Evolutionary conservation across 2,888 invertebrate genomes (phyloP).

Genomic region (Philaethria dido): DNA sequence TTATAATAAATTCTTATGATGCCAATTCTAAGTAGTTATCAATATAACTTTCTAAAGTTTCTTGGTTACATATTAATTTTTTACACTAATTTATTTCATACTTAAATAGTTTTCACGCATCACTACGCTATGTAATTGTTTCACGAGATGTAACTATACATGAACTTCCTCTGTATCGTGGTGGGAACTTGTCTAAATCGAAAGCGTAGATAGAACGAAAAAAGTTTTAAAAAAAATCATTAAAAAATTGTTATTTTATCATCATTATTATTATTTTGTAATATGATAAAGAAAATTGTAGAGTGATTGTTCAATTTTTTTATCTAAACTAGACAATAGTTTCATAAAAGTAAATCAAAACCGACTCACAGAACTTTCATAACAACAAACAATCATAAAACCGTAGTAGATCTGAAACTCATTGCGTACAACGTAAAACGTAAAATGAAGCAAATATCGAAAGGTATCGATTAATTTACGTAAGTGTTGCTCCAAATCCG

Average conservation of each 20-base stretch:
- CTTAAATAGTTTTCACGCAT: slow-evolving; percentile 5
- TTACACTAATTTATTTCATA: slow-evolving; percentile 2
- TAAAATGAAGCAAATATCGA: slow-evolving; percentile 24
- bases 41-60: background rate
- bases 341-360: background rate
- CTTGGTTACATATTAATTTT: background rate
- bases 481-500: slow-evolving; percentile 27
- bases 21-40: background rate
- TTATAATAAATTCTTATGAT: background rate
- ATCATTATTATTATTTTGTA: too few species aligned
- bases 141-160: background rate
- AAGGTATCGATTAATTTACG: slow-evolving; percentile 38
- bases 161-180: too few species aligned
- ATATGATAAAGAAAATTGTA: too few species aligned
- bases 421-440: slow-evolving; percentile 2
- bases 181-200: background rate
- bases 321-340: background rate
- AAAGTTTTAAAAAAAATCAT: too few species aligned
- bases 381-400: background rate
- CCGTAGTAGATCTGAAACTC: background rate
- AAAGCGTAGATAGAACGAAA: background rate
- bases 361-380: background rate
- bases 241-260: too few species aligned
- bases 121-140: background rate
- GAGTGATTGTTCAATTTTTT: too few species aligned